Conservation (phyloP, 2,888 invertebrate genomes). For the Thecocarcelia acutangulata region DNA sequence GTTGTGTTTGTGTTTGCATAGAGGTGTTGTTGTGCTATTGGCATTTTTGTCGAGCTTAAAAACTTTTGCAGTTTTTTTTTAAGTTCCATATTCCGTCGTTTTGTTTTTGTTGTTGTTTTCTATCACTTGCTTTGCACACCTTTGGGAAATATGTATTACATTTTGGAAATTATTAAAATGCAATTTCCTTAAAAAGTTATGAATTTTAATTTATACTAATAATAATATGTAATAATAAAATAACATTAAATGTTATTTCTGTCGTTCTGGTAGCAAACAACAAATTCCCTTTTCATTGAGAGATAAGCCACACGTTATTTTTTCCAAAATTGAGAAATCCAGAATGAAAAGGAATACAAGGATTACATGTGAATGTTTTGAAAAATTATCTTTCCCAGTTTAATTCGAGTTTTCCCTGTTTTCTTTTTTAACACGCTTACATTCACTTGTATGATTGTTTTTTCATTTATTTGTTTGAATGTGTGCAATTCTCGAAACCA, state of each 20-base stretch:
- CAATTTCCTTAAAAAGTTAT: conserved; percentile 51
- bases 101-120: neutral
- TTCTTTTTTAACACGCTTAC: too few relatives aligned
- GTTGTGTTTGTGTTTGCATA: neutral
- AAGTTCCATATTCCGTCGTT: conserved; percentile 28
- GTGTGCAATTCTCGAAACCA: too few relatives aligned
- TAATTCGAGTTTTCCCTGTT: too few relatives aligned
- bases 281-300: too few relatives aligned
- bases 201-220: conserved; percentile 12
- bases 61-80: conserved; percentile 24
- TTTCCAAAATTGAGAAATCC: too few relatives aligned
- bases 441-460: too few relatives aligned
- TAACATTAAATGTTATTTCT: neutral
- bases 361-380: too few relatives aligned
- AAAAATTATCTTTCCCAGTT: too few relatives aligned
- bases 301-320: too few relatives aligned
- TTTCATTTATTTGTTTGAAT: too few relatives aligned
- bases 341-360: too few relatives aligned
- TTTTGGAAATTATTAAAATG: conserved; percentile 56
- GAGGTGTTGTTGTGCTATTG: conserved; percentile 46
- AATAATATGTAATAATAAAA: conserved; percentile 1
- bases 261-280: too few relatives aligned
- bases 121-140: conserved; percentile 34
- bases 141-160: conserved; percentile 41
- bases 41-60: conserved; percentile 40